Evolutionary conservation across 2,113 vertebrate genomes (phyloP).

Genomic region (Silurus glanis): DNA sequence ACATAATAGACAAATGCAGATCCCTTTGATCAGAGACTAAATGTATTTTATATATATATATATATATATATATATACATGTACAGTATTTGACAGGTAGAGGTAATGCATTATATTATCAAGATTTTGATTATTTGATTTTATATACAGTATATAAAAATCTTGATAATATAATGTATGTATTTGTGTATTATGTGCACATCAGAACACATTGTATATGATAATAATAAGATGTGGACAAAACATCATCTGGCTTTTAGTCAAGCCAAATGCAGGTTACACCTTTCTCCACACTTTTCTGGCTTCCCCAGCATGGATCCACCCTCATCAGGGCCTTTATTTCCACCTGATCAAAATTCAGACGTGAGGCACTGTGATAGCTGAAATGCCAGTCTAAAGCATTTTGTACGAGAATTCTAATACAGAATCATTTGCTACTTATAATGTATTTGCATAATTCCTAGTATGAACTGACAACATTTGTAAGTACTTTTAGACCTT

Average conservation of each 20-base stretch:
- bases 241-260: neutral
- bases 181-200: neutral
- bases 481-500: too few relatives aligned
- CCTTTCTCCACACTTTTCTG: neutral
- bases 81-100: too few relatives aligned
- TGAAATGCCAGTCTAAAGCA: neutral
- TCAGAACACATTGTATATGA: neutral
- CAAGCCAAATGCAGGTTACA: neutral
- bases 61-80: too few relatives aligned
- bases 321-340: neutral
- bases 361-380: neutral
- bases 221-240: neutral
- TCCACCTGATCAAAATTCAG: neutral
- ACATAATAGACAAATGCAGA: neutral
- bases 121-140: too few relatives aligned
- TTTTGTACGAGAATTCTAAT: neutral
- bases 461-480: neutral
- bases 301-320: neutral
- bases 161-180: too few relatives aligned
- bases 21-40: too few relatives aligned
- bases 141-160: too few relatives aligned
- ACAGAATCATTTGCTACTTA: neutral
- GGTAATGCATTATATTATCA: neutral
- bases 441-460: neutral
- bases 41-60: too few relatives aligned